These are phyloP conservation scores for Acropternis orthonyx DNA, from an alignment of 2,797 vertebrate genomes.

Conservation along the genomic window DNA sequence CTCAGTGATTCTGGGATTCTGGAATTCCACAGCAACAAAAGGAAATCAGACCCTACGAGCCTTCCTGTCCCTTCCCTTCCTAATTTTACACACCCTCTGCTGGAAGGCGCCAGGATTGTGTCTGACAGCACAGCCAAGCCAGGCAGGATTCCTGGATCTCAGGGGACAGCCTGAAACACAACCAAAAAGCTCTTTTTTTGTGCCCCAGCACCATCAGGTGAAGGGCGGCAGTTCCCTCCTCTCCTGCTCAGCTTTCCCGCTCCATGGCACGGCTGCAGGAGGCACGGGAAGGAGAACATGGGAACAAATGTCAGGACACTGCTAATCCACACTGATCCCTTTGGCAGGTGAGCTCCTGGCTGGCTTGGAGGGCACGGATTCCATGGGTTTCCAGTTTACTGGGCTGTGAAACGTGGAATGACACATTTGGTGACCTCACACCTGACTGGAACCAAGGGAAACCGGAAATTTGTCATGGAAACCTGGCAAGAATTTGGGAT, in stretches of 20 bases:
- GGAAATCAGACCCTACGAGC: not conserved
- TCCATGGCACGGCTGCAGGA: not conserved
- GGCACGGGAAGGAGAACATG: not conserved
- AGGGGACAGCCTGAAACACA: not conserved
- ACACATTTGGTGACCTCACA: not conserved
- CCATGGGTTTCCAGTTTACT: fast-evolving
- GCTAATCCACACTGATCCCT: not conserved
- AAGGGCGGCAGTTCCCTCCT: not conserved
- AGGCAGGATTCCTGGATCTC: not conserved
- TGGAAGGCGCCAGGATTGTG: not conserved
- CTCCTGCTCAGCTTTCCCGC: not conserved
- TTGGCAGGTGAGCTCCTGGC: not conserved
- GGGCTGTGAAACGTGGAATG: not conserved
- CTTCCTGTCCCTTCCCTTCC: not conserved
- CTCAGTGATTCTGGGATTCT: not conserved
- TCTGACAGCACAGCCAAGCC: not conserved
- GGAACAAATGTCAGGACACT: not conserved
- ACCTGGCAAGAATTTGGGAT: not conserved
- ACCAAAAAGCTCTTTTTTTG: not conserved
- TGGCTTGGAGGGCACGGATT: not conserved
- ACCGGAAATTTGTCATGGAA: not conserved
- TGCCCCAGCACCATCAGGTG: not conserved
- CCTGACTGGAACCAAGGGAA: fast-evolving
- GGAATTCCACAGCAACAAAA: no score
- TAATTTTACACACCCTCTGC: not conserved